A percentile compares a stretch with the other conserved stretches of the same genome.
Evolutionary conservation across 2,888 invertebrate genomes (phyloP).

Genomic region (Erebia palarica): DNA sequence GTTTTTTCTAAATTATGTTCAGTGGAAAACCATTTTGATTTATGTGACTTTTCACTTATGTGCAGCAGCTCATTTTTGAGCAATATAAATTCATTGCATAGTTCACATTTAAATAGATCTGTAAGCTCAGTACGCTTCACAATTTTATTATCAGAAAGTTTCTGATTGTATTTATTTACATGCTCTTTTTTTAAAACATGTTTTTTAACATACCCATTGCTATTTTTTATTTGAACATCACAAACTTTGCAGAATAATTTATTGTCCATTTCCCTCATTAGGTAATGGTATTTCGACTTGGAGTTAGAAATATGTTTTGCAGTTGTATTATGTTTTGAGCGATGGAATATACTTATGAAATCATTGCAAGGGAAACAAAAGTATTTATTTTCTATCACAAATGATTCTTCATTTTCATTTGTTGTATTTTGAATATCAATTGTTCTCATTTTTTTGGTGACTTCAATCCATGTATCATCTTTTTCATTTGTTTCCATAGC

Average conservation of each 20-base stretch:
- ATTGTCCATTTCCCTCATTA: constrained; percentile 3
- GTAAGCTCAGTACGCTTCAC: not conserved
- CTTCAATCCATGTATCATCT: constrained; percentile 4
- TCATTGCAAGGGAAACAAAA: constrained; percentile 28
- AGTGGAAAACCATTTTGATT: not conserved
- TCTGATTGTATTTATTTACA: constrained; percentile 20
- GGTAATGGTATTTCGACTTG: constrained; percentile 27
- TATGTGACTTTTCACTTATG: constrained; percentile 22
- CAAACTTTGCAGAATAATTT: constrained; percentile 34
- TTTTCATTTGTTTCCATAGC: not conserved
- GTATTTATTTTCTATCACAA: constrained; percentile 1
- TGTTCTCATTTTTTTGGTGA: not conserved
- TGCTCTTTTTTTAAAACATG: constrained; percentile 23
- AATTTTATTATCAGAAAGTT: constrained; percentile 23
- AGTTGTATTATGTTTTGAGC: constrained; percentile 15
- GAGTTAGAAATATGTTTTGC: constrained; percentile 23
- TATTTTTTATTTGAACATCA: constrained; percentile 13
- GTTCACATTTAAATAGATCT: constrained; percentile 26
- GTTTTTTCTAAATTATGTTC: not conserved
- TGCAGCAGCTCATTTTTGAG: constrained; percentile 34
- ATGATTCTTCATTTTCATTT: not conserved
- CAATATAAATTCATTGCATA: constrained; percentile 25
- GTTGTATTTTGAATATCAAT: not conserved
- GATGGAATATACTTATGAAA: constrained; percentile 13
- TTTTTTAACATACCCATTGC: not conserved